Evolutionary conservation across 1,140 invertebrate genomes (phyloP).

Genomic region (Acromyrmex charruanus): DNA sequence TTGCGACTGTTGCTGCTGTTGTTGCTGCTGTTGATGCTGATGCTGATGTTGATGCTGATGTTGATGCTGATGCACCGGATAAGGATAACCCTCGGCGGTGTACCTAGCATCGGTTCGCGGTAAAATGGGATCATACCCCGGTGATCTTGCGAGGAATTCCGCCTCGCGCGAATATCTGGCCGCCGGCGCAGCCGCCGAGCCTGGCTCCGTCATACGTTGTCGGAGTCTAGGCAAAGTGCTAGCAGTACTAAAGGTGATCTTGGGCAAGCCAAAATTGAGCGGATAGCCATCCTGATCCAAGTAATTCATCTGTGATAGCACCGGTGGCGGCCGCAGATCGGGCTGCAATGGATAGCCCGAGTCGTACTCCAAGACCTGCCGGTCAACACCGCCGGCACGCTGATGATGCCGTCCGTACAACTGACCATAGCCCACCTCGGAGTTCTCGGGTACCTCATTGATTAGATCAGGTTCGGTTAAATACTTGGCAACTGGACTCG

Average conservation of each 20-base stretch:
- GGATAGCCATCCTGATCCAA: slow-evolving; percentile 92
- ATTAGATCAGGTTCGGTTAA: slow-evolving; percentile 84
- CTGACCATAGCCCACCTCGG: slow-evolving; percentile 74
- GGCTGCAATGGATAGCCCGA: slow-evolving; percentile 79
- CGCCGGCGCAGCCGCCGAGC: slow-evolving; percentile 88
- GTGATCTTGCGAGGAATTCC: slow-evolving; percentile 89
- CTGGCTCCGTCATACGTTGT: slow-evolving; percentile 78
- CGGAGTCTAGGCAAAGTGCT: slow-evolving; percentile 86
- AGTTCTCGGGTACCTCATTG: slow-evolving; percentile 81
- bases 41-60: slow-evolving; percentile 81
- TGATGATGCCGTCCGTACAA: slow-evolving; percentile 74
- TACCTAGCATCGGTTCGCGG: slow-evolving; percentile 89
- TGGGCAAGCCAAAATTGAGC: slow-evolving; percentile 92
- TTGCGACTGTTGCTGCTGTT: slow-evolving; percentile 29
- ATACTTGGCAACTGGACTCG: slow-evolving; percentile 80
- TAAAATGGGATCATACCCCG: slow-evolving; percentile 81
- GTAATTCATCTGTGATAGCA: slow-evolving; percentile 79
- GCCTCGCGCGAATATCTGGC: slow-evolving; percentile 90
- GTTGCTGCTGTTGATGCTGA: slow-evolving; percentile 76
- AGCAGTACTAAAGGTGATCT: slow-evolving; percentile 87
- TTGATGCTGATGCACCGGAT: slow-evolving; percentile 80
- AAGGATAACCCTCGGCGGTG: slow-evolving; percentile 93
- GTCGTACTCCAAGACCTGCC: slow-evolving; percentile 78
- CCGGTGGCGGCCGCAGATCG: slow-evolving; percentile 70
- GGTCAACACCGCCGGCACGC: slow-evolving; percentile 60